These are phyloP conservation scores for Glossosoma conforme DNA, from an alignment of 1,140 invertebrate species.

Conservation along the genomic window DNA sequence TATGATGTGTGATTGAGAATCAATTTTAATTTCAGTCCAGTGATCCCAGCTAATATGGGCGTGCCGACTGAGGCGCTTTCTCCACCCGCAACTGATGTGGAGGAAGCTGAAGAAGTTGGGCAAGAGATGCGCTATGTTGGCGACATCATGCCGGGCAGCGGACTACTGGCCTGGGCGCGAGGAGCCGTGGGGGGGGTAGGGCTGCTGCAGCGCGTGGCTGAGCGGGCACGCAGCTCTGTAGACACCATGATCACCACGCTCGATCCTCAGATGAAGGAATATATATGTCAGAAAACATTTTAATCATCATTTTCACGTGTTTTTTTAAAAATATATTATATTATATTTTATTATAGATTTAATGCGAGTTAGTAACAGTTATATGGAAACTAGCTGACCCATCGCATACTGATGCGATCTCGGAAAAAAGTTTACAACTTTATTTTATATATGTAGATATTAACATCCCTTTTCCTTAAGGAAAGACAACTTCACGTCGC, in stretches of 20 bases:
- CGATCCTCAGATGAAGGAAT: constrained; percentile 87
- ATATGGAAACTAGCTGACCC: too few relatives aligned
- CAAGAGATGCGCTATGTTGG: too few relatives aligned
- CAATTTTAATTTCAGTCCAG: constrained; percentile 41
- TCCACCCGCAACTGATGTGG: constrained; percentile 41
- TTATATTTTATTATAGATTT: too few relatives aligned
- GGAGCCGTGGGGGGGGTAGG: constrained; percentile 51
- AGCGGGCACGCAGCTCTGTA: constrained; percentile 79
- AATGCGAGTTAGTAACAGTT: too few relatives aligned
- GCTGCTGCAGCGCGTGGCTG: constrained; percentile 47
- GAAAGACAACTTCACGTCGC: too few relatives aligned
- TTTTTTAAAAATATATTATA: too few relatives aligned
- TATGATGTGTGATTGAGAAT: background rate
- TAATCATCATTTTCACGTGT: background rate
- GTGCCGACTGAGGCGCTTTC: constrained; percentile 44
- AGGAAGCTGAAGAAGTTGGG: constrained; percentile 25
- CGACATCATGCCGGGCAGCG: constrained; percentile 48
- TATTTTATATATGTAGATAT: too few relatives aligned
- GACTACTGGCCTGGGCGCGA: constrained; percentile 55
- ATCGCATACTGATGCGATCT: too few relatives aligned
- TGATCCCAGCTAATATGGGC: constrained; percentile 54
- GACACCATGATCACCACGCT: constrained; percentile 84
- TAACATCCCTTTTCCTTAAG: too few relatives aligned
- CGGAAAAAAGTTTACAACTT: too few relatives aligned
- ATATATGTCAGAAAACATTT: constrained; percentile 61